Evolutionary conservation across 1,140 invertebrate species (phyloP), one percentile per base, ranked within the genome.

Genomic region (Drosophila tani): DNA sequence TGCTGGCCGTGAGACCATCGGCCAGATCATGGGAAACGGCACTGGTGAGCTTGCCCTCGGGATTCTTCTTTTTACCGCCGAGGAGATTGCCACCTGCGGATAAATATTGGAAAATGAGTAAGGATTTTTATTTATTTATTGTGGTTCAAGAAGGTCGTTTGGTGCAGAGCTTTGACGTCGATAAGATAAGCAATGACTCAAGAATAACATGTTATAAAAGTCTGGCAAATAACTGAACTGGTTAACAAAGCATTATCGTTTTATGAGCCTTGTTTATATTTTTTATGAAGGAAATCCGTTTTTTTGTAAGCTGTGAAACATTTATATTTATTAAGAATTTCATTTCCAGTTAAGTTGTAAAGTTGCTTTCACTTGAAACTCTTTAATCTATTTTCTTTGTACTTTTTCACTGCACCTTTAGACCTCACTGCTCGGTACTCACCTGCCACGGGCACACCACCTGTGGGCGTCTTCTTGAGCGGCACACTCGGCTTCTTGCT

Each of bases 401-500:
- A 15, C 15, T 15, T 29, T 27, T 29, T 29, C 27, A 29, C 32
- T 32, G 58, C 47, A 38, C 17, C 19, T 11, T 12, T 5, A 47
- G 51, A 17, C 43, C 27, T 12, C n/a, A 29, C 38, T 27, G 21
- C n/a, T 19, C 21, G 29, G 24, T 40, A 76, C 81, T 79, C 38
- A 92, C 91, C 79, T 9, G 94, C 92, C 24, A 94, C 93, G 12
- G 93, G 92, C 15, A 94, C 93, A 46, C 76, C 68, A 3, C 84
- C 85, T 3, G 95, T 94, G 5, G 95, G 95, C 69, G 95, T 95
- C 75, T 95, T 95, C 91, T 95, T 95, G 45, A 94, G 85, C 45
- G 95, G 94, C 70, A 95, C 94, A 58, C 93, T 93, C 15, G 95
- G 95, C 91, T 95, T 95, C 81, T 95, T 95, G 58, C 87, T 82